A percentile compares a stretch with the other conserved stretches of the same genome.
Conservation (phyloP, 2,797 vertebrate genomes). For the Notamacropus eugenii region DNA sequence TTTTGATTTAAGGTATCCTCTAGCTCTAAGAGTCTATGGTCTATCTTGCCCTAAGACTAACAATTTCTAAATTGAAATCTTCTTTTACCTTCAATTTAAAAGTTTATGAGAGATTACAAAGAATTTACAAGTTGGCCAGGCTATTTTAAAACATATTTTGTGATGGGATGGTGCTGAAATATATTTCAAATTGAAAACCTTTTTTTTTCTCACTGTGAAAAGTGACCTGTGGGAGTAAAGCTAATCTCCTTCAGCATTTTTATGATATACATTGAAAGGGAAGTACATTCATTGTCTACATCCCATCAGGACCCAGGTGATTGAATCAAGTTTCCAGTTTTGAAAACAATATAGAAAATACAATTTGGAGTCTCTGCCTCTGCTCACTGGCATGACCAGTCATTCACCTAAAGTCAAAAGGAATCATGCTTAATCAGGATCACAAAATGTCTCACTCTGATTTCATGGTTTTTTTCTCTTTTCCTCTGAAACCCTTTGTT, state of each 20-base stretch:
- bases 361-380: background rate
- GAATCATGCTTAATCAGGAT: background rate
- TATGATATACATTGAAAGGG: background rate
- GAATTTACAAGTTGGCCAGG: background rate
- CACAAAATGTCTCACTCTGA: background rate
- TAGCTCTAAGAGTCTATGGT: background rate
- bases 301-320: background rate
- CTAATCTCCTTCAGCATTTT: background rate
- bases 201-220: constrained; percentile 9
- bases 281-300: background rate
- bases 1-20: too few relatives aligned
- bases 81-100: background rate
- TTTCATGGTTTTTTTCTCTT: too few relatives aligned
- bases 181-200: background rate
- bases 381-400: accelerated
- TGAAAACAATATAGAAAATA: background rate
- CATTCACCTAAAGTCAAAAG: accelerated
- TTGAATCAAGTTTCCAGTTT: background rate
- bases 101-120: background rate
- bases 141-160: background rate
- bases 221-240: too few relatives aligned
- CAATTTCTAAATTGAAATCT: background rate
- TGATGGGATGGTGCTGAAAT: background rate
- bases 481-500: background rate
- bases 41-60: background rate